Conservation (phyloP, 2,888 invertebrate species). For the Cryptocheilus praepositus region DNA sequence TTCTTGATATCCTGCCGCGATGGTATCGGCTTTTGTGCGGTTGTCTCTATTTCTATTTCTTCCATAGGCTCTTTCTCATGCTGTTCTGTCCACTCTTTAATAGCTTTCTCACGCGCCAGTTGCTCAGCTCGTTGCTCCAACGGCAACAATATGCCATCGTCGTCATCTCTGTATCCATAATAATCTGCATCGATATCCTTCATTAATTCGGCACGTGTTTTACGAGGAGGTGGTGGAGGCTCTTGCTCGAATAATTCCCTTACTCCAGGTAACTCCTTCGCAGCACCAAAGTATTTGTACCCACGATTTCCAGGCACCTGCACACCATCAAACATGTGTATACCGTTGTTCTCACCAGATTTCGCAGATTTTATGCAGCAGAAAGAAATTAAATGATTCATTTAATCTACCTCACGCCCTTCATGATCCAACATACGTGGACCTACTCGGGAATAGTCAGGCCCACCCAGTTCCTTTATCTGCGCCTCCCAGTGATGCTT, state of each 20-base stretch:
- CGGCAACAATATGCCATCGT: conserved; percentile 95
- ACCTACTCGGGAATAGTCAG: conserved; percentile 93
- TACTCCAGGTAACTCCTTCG: conserved; percentile 97
- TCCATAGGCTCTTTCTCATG: conserved; percentile 76
- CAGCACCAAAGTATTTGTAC: conserved; percentile 99
- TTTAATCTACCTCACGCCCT: conserved; percentile 89
- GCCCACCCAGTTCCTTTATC: conserved; percentile 95
- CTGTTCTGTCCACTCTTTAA: conserved; percentile 84
- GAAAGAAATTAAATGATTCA: too few relatives aligned
- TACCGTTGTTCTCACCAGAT: neutral
- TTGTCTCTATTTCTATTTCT: conserved; percentile 79
- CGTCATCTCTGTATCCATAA: conserved; percentile 99
- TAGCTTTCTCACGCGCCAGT: conserved; percentile 78
- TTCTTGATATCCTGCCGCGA: conserved; percentile 96
- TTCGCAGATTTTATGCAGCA: too few relatives aligned
- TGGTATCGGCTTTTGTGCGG: conserved; percentile 93
- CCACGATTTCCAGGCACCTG: conserved; percentile 97
- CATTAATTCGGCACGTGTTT: conserved; percentile 97
- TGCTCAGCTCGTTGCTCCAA: conserved; percentile 89
- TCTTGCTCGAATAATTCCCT: conserved; percentile 98
- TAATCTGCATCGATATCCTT: conserved; percentile 99
- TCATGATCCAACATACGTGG: conserved; percentile 96
- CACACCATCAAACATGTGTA: neutral
- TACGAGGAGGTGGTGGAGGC: conserved; percentile 91
- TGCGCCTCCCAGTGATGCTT: conserved; percentile 99